Percentiles rank a stretch among this genome's conserved stretches.
phyloP scores from a whole-genome alignment of 2,888 invertebrate genomes.

The Poecilobothrus nobilitatus region DNA sequence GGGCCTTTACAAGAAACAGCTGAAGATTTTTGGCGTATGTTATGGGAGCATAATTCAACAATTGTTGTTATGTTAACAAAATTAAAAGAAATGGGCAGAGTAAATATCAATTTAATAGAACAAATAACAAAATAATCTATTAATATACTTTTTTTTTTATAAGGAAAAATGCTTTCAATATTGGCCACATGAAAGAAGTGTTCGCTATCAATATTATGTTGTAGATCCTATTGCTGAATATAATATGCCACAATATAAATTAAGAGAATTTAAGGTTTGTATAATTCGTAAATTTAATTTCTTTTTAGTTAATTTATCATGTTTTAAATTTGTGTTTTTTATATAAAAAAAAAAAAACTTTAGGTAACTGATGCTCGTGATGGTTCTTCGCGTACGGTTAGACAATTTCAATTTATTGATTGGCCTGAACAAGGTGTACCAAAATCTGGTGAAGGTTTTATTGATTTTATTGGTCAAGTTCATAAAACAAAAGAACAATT shows the following conservation, averaged over 20 bases:
- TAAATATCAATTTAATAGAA: constrained; percentile 44
- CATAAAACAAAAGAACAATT: constrained; percentile 99
- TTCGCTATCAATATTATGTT: constrained; percentile 94
- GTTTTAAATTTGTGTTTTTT: neutral
- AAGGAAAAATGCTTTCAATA: constrained; percentile 99
- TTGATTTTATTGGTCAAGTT: constrained; percentile 98
- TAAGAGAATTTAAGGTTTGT: constrained; percentile 88
- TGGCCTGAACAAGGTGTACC: constrained; percentile 97
- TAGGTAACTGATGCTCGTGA: constrained; percentile 93
- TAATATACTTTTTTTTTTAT: no score
- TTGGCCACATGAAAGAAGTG: constrained; percentile 97
- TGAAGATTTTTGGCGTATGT: constrained; percentile 98
- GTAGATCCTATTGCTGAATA: constrained; percentile 99
- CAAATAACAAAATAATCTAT: constrained; percentile 10
- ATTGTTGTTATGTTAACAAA: constrained; percentile 99
- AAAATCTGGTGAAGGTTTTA: constrained; percentile 96
- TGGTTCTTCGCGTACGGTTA: constrained; percentile 88
- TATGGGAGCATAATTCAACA: constrained; percentile 99
- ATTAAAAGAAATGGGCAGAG: constrained; percentile 93
- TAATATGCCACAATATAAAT: constrained; percentile 98
- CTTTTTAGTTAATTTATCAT: neutral
- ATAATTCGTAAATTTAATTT: neutral
- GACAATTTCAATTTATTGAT: constrained; percentile 94
- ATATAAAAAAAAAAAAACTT: no score
- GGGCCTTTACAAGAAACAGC: constrained; percentile 95